A percentile compares a stretch with the other conserved stretches of the same genome.
Conservation (phyloP, 2,888 invertebrate genomes). For the Pseudolycoriella hygida region DNA sequence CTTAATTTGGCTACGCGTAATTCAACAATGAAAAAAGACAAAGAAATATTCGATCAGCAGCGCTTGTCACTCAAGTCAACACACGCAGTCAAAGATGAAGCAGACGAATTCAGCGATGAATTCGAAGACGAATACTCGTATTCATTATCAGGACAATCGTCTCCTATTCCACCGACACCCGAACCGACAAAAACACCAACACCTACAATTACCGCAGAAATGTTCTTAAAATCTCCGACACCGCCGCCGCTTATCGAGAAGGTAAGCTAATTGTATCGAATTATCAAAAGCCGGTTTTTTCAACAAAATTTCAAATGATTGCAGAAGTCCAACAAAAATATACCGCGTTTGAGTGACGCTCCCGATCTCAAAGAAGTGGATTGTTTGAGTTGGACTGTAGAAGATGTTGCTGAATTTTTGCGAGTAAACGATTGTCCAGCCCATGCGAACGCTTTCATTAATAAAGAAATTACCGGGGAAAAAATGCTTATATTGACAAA, state of each 20-base stretch:
- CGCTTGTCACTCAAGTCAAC: background rate
- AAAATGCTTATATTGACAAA: slow-evolving; percentile 64
- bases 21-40: background rate
- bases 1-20: background rate
- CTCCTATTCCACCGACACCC: slow-evolving; percentile 35
- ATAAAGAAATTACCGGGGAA: slow-evolving; percentile 64
- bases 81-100: background rate
- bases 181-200: slow-evolving; percentile 20
- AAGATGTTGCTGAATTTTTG: slow-evolving; percentile 79
- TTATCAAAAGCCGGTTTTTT: background rate
- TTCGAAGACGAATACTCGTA: slow-evolving; percentile 1
- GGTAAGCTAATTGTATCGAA: too few relatives aligned
- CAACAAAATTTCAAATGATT: background rate
- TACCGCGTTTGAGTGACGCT: slow-evolving; percentile 34
- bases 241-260: background rate
- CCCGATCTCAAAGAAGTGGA: slow-evolving; percentile 18
- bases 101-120: slow-evolving; percentile 3
- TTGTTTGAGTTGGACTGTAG: slow-evolving; percentile 61
- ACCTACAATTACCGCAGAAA: background rate
- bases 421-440: slow-evolving; percentile 70
- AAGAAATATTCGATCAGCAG: background rate
- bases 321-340: slow-evolving; percentile 30
- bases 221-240: background rate
- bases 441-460: slow-evolving; percentile 46
- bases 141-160: slow-evolving; percentile 22